These are phyloP conservation scores for Sarcophilus harrisii DNA, from an alignment of 2,797 vertebrate genomes.

Conservation along the genomic window DNA sequence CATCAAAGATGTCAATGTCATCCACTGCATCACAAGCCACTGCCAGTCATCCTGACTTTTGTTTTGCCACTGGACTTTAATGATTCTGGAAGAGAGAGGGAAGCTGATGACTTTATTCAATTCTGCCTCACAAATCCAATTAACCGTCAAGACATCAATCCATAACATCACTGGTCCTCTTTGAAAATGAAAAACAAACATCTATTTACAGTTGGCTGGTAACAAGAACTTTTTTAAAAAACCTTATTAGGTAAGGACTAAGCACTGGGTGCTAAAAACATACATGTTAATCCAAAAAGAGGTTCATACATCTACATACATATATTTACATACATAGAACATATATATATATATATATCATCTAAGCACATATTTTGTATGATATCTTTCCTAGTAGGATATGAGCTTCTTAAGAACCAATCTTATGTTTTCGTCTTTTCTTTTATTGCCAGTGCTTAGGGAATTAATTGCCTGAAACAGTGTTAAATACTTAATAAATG, in stretches of 20 bases:
- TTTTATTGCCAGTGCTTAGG: not conserved
- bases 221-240: not conserved
- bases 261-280: not conserved
- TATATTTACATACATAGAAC: too few species aligned
- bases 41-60: too few species aligned
- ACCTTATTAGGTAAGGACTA: not conserved
- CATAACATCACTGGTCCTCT: not conserved
- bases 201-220: not conserved
- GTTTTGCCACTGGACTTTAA: not conserved
- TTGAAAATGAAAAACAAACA: not conserved
- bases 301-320: too few species aligned
- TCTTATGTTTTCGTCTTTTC: not conserved
- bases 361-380: not conserved
- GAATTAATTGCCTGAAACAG: not conserved
- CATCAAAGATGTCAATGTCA: not conserved
- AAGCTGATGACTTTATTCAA: not conserved
- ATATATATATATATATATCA: not conserved
- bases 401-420: not conserved
- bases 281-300: not conserved
- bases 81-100: not conserved
- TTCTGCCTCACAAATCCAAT: not conserved
- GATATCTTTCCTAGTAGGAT: not conserved
- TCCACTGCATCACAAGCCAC: not conserved
- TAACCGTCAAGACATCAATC: not conserved
- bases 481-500: not conserved